Evolutionary conservation across 2,888 invertebrate genomes (phyloP).

Genomic region (Smittia sp.): DNA sequence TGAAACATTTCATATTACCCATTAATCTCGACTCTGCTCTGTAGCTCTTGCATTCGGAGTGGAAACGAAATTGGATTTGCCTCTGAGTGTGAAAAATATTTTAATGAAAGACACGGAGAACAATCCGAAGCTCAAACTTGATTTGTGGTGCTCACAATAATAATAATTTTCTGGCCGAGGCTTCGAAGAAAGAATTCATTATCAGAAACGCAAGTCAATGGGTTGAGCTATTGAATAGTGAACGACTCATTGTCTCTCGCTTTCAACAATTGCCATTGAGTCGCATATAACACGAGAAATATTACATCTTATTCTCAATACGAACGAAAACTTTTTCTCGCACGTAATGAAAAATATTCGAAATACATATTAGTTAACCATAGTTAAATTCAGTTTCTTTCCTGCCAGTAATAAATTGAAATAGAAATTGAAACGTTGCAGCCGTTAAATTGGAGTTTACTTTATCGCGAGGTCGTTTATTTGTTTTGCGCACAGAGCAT

Average conservation of each 20-base stretch:
- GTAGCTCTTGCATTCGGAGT: constrained; percentile 21
- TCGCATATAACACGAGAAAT: background rate
- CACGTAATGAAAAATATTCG: constrained; percentile 9
- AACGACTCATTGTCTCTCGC: background rate
- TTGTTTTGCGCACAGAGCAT: constrained; percentile 1
- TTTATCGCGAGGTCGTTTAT: background rate
- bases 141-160: background rate
- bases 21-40: constrained; percentile 22
- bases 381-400: constrained; percentile 12
- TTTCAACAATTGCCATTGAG: background rate
- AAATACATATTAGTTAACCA: background rate
- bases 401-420: background rate
- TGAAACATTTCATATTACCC: constrained; percentile 23
- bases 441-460: background rate
- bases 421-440: constrained; percentile 1
- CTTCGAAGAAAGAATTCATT: no score
- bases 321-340: background rate
- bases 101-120: background rate
- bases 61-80: constrained; percentile 8
- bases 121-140: no score
- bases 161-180: background rate
- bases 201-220: no score
- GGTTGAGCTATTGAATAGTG: no score
- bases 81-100: background rate
- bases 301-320: background rate